These are phyloP conservation scores for Xanthostigma xanthostigma DNA, from an alignment of 2,888 invertebrate genomes.

Conservation along the genomic window DNA sequence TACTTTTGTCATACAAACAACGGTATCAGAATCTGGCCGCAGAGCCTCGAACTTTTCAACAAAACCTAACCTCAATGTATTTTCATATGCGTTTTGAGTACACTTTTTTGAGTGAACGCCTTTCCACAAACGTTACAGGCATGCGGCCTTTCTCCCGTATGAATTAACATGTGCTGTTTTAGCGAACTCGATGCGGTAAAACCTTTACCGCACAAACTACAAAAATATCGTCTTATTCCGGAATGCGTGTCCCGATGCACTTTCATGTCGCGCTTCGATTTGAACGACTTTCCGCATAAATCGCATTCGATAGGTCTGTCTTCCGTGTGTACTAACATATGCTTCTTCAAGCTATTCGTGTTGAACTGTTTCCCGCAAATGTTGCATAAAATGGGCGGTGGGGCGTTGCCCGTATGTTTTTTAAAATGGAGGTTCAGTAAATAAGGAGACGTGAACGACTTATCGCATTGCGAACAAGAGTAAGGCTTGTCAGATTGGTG, in stretches of 20 bases:
- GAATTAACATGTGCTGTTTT: conserved; percentile 6
- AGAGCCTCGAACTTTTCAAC: too few relatives aligned
- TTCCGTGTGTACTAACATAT: conserved; percentile 9
- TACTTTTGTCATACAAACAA: too few relatives aligned
- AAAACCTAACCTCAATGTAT: too few relatives aligned
- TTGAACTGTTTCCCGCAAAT: conserved; percentile 7
- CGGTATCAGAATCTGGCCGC: too few relatives aligned
- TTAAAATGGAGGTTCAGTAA: too few relatives aligned
- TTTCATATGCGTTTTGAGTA: too few relatives aligned
- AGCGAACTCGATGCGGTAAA: conserved; percentile 2
- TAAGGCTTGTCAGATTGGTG: too few relatives aligned
- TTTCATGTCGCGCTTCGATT: conserved; percentile 6
- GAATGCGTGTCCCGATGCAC: conserved; percentile 7
- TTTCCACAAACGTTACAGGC: conserved; percentile 7
- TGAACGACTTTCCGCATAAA: conserved; percentile 10
- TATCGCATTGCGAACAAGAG: too few relatives aligned
- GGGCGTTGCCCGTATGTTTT: too few relatives aligned
- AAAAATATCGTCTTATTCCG: conserved; percentile 9
- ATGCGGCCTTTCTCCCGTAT: conserved; percentile 6
- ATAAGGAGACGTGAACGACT: too few relatives aligned
- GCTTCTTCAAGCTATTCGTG: conserved; percentile 6
- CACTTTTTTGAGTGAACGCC: not conserved
- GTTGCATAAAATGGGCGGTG: not conserved
- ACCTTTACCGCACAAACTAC: conserved; percentile 7
- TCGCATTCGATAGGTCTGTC: conserved; percentile 8